Conservation (phyloP, 37 sponge, comb jelly and placozoan species). For the Halichondria panicea region DNA sequence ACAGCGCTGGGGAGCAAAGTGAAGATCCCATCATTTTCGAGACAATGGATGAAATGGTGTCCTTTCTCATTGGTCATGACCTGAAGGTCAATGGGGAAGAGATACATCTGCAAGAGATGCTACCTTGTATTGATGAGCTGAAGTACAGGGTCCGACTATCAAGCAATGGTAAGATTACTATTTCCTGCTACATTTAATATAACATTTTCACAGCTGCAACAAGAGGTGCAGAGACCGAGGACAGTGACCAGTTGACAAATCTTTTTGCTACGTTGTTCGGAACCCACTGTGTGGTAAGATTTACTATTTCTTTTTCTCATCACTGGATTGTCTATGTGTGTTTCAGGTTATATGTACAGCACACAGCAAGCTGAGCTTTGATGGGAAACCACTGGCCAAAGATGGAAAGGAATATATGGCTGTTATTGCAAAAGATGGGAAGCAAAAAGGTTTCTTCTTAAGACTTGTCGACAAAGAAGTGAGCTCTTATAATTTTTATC, state of each 20-base stretch:
- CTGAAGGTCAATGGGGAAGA: slow-evolving; percentile 54
- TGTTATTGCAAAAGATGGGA: slow-evolving; percentile 41
- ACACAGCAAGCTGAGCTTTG: slow-evolving; percentile 41
- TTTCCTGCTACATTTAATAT: background rate
- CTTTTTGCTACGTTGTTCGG: slow-evolving; percentile 58
- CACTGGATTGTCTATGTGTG: background rate
- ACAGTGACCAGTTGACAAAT: slow-evolving; percentile 54
- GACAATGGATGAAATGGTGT: slow-evolving; percentile 51
- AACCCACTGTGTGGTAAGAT: slow-evolving; percentile 45
- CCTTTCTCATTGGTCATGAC: slow-evolving; percentile 49
- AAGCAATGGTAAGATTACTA: slow-evolving; percentile 14
- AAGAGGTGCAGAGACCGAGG: slow-evolving; percentile 18
- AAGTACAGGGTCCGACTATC: background rate
- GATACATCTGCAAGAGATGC: slow-evolving; percentile 32
- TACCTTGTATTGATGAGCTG: slow-evolving; percentile 10
- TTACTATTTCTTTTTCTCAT: background rate
- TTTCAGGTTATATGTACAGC: slow-evolving; percentile 47
- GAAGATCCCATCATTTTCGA: slow-evolving; percentile 6
- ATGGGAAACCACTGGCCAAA: slow-evolving; percentile 15
- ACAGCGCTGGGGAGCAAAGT: slow-evolving; percentile 4
- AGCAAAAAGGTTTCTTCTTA: slow-evolving; percentile 48
- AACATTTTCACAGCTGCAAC: slow-evolving; percentile 6
- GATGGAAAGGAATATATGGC: slow-evolving; percentile 16
- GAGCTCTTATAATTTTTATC: background rate
- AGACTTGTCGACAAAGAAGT: slow-evolving; percentile 47